Percentiles rank a stretch among this genome's conserved stretches.
Evolutionary conservation across 2,888 invertebrate genomes (phyloP).

Genomic region (Andrena dorsata): DNA sequence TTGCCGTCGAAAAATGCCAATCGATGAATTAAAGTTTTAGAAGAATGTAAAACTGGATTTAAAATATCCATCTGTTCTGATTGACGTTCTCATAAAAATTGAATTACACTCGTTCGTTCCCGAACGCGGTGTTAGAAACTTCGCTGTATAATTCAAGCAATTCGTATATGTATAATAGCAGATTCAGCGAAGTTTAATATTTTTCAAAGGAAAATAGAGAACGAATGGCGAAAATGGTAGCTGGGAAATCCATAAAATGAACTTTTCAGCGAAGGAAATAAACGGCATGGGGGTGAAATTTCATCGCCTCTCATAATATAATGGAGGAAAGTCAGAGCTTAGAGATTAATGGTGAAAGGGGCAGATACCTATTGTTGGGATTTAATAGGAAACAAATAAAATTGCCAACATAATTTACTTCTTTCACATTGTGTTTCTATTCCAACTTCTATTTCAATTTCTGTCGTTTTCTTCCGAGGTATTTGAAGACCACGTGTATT

Average conservation of each 20-base stretch:
- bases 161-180: neutral
- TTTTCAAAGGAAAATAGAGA: neutral
- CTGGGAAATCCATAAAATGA: conserved; percentile 13
- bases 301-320: conserved; percentile 11
- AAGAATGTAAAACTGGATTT: neutral
- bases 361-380: neutral
- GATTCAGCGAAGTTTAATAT: conserved; percentile 17
- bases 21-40: neutral
- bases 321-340: conserved; percentile 10
- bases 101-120: neutral
- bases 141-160: neutral
- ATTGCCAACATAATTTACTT: neutral
- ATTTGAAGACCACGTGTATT: neutral
- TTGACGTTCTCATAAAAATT: neutral
- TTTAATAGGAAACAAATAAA: neutral
- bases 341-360: conserved; percentile 11
- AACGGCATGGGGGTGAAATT: conserved; percentile 6
- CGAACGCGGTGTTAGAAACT: neutral
- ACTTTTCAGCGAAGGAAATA: conserved; percentile 2
- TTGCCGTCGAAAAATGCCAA: neutral
- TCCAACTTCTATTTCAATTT: neutral
- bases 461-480: neutral
- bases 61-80: neutral
- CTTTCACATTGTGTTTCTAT: neutral
- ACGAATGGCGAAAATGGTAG: neutral